phyloP scores from a whole-genome alignment of 1,140 invertebrate genomes.

The Aphaenogaster rudis region DNA sequence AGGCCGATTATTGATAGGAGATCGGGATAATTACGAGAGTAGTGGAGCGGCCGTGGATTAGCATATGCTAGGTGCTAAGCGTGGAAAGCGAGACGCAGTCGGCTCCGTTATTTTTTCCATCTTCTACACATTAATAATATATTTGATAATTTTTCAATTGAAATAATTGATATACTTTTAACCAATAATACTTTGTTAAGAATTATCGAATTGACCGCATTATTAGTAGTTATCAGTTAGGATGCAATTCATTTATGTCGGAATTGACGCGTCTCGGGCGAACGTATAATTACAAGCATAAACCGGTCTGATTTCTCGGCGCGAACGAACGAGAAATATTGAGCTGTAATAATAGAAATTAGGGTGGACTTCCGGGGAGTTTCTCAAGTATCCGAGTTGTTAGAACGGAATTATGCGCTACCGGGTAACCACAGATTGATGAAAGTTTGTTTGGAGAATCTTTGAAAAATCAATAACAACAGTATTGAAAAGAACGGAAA shows the following conservation, averaged over 20 bases:
- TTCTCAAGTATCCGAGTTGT: constrained; percentile 52
- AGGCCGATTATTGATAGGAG: too few relatives aligned
- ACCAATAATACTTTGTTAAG: not conserved
- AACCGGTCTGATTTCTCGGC: constrained; percentile 6
- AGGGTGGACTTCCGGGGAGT: constrained; percentile 67
- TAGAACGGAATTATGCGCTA: constrained; percentile 56
- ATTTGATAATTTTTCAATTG: not conserved
- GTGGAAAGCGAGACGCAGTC: too few relatives aligned
- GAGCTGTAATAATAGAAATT: constrained; percentile 74
- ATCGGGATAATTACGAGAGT: too few relatives aligned
- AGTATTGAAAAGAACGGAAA: too few relatives aligned
- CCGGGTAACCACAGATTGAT: constrained; percentile 66
- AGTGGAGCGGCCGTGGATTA: too few relatives aligned
- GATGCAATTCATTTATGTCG: not conserved
- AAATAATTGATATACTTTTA: not conserved
- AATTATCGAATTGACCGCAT: not conserved
- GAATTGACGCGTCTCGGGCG: not conserved
- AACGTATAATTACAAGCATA: constrained; percentile 64
- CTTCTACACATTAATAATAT: not conserved
- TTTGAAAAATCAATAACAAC: constrained; percentile 34
- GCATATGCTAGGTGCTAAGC: too few relatives aligned
- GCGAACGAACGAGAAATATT: constrained; percentile 58
- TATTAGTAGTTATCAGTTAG: not conserved
- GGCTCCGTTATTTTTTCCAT: too few relatives aligned
- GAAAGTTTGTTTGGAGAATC: constrained; percentile 35